A percentile compares a stretch with the other conserved stretches of the same genome.
Evolutionary conservation across 2,888 invertebrate species (phyloP).

Genomic region (Ptychoptera albimana): DNA sequence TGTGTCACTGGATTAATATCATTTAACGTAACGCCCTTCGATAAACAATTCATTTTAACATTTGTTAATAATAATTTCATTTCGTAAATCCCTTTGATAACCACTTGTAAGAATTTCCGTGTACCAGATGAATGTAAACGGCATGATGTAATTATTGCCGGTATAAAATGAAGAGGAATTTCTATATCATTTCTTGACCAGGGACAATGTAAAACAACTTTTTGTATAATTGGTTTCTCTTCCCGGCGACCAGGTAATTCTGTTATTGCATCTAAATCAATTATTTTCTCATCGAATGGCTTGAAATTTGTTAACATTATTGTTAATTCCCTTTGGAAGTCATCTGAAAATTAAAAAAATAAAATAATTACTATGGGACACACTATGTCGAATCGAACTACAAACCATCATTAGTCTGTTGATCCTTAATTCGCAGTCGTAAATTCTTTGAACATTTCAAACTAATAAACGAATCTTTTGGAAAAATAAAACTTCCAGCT

Average conservation of each 20-base stretch:
- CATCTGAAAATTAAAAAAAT: conserved; percentile 6
- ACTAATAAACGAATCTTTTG: conserved; percentile 37
- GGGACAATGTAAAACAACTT: conserved; percentile 63
- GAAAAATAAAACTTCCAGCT: conserved; percentile 61
- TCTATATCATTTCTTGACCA: conserved; percentile 60
- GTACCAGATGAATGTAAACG: conserved; percentile 68
- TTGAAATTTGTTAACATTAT: conserved; percentile 39
- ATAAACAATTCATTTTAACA: conserved; percentile 39
- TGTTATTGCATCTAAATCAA: conserved; percentile 51
- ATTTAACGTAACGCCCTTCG: conserved; percentile 41
- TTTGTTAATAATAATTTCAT: conserved; percentile 34
- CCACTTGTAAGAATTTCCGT: conserved; percentile 74
- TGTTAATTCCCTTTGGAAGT: conserved; percentile 36
- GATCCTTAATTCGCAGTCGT: conserved; percentile 22
- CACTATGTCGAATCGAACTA: not conserved
- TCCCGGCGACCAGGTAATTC: conserved; percentile 56
- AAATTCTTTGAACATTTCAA: conserved; percentile 29
- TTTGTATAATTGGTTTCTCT: conserved; percentile 55
- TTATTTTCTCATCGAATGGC: conserved; percentile 47
- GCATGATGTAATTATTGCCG: conserved; percentile 67
- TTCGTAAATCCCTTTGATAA: conserved; percentile 40
- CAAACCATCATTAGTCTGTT: not conserved
- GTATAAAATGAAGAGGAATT: conserved; percentile 62
- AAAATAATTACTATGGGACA: no score
- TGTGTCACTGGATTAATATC: conserved; percentile 48